Evolutionary conservation across 2,797 vertebrate species (phyloP).

Genomic region (Neoniphon sammara): DNA sequence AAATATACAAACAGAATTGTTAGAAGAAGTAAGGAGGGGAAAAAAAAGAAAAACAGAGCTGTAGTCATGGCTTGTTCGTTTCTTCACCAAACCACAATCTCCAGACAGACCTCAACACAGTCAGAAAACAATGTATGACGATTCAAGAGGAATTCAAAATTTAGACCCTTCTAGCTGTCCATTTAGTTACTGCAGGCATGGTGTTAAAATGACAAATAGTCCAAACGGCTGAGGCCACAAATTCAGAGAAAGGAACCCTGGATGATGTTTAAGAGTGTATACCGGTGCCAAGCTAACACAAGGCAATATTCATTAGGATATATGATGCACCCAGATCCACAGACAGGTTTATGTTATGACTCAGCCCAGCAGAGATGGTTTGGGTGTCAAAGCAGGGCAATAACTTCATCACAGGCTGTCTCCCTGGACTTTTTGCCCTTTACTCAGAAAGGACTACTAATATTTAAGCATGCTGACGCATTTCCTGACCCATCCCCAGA

Average conservation of each 20-base stretch:
- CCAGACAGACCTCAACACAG: slow-evolving; percentile 44
- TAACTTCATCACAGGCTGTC: slow-evolving; percentile 42
- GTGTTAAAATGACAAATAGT: background rate
- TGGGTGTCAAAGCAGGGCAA: slow-evolving; percentile 45
- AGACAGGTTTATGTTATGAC: slow-evolving; percentile 35
- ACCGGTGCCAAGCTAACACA: background rate
- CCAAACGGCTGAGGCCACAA: background rate
- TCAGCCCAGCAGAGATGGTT: slow-evolving; percentile 19
- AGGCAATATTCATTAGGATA: background rate
- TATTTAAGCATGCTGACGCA: slow-evolving; percentile 73
- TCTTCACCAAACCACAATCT: slow-evolving; percentile 60
- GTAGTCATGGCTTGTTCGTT: slow-evolving; percentile 64
- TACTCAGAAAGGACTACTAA: slow-evolving; percentile 66
- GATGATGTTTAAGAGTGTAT: slow-evolving; percentile 8
- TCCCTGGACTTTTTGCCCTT: slow-evolving; percentile 52
- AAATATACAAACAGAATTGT: slow-evolving; percentile 52
- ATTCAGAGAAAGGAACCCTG: background rate
- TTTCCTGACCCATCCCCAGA: slow-evolving; percentile 78
- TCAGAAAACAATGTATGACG: slow-evolving; percentile 40
- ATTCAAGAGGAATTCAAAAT: slow-evolving; percentile 25
- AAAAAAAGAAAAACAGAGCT: slow-evolving; percentile 32
- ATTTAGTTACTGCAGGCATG: background rate
- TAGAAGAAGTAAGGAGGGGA: background rate
- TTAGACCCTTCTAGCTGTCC: slow-evolving; percentile 1
- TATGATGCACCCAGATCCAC: background rate